Evolutionary conservation across 2,888 invertebrate species (phyloP), one percentile per base, ranked within the genome.

Genomic region (Eumerus sabulonum): DNA sequence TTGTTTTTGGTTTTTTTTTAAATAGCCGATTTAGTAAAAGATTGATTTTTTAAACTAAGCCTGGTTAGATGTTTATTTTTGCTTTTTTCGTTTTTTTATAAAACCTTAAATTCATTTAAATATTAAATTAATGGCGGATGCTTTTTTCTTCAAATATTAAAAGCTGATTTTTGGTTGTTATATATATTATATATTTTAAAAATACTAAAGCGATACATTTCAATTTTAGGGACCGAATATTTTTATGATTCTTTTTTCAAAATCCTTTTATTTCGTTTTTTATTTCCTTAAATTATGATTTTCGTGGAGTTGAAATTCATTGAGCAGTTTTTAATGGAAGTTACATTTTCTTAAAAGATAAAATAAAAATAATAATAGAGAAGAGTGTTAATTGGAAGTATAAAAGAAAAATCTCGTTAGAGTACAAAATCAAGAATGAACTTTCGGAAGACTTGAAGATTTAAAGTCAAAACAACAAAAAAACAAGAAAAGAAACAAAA

Each of bases 201-300:
- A 60, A 50, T 72, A 51, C 62, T 60, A 57, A 76, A 76, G 76
- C 76, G 40, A 47, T 63, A 63, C 53, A 16, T 63, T 11, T 63
- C 56, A 53, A 13, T 18, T 44, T 16, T 48, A 48, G 19, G 40
- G 54, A n/a, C 27, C 48, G 47, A 45, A 48, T 13, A 42, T 38
- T 35, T 17, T 53, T 17, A n/a, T n/a, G n/a, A n/a, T n/a, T n/a
- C n/a, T n/a, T n/a, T n/a, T n/a, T n/a, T n/a, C n/a, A n/a, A n/a
- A n/a, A n/a, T n/a, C n/a, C n/a, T n/a, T n/a, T n/a, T n/a, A n/a
- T n/a, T n/a, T n/a, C n/a, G n/a, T 42, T 27, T 45, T 50, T 13
- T 51, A 35, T 63, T 16, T 47, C 13, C 48, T 42, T 53, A 19
- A 14, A 47, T 27, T 11, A n/a, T 9, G 18, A 62, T 40, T 12